These are phyloP conservation scores for Sphaerophoria taeniata DNA, from an alignment of 2,888 invertebrate species.

Conservation along the genomic window DNA sequence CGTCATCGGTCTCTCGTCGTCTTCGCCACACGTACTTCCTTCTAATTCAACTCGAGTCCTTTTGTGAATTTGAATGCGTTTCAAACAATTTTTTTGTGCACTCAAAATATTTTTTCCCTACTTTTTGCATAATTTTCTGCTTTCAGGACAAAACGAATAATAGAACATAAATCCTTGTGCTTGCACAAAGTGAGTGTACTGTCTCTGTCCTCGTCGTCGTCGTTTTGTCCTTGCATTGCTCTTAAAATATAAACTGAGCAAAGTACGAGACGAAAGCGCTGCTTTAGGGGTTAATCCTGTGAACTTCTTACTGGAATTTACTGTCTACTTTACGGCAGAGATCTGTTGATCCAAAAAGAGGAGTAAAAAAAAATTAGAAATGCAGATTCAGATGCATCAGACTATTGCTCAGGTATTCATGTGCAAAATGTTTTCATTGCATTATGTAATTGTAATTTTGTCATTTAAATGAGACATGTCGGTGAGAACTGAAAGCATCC, in stretches of 20 bases:
- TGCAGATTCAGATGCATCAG: not conserved
- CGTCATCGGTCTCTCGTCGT: too few relatives aligned
- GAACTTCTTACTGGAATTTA: slow-evolving; percentile 21
- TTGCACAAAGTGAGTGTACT: not conserved
- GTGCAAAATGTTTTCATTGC: slow-evolving; percentile 69
- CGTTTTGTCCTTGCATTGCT: slow-evolving; percentile 19
- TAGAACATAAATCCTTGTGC: slow-evolving; percentile 30
- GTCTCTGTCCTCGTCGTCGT: too few relatives aligned
- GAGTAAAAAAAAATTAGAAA: not conserved
- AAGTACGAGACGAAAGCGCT: slow-evolving; percentile 15
- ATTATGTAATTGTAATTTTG: slow-evolving; percentile 70
- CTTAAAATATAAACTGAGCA: not conserved
- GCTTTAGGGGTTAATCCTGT: slow-evolving; percentile 26
- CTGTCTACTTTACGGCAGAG: not conserved
- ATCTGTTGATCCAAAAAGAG: slow-evolving; percentile 23
- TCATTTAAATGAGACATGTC: slow-evolving; percentile 72
- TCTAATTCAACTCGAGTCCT: slow-evolving; percentile 22
- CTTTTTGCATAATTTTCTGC: slow-evolving; percentile 31
- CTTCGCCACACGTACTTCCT: slow-evolving; percentile 16
- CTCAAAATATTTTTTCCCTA: slow-evolving; percentile 6
- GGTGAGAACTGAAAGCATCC: slow-evolving; percentile 37
- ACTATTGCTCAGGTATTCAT: slow-evolving; percentile 62
- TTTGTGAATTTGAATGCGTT: slow-evolving; percentile 37
- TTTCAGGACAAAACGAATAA: slow-evolving; percentile 56
- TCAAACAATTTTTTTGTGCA: slow-evolving; percentile 2